Base-by-base conservation (phyloP, 1,140 invertebrate genomes). In the Drosophila arawakana region DNA sequence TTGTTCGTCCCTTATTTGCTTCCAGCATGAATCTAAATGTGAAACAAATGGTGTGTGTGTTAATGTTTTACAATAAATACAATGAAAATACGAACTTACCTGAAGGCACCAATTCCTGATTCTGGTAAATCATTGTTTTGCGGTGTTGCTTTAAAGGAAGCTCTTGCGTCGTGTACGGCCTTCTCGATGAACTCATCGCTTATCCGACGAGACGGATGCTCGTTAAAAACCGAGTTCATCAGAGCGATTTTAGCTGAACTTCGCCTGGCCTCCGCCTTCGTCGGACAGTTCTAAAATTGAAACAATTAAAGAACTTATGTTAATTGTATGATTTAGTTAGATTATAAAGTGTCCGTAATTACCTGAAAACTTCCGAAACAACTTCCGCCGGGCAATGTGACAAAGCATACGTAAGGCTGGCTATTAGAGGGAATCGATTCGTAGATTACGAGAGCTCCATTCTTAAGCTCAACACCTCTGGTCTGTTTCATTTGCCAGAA, bases 401-500 rank as follows among this genome's bases (percentile, higher is more conserved):
- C 98, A 81, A 98, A 98, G 93, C 98, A 98, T 30, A 98, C 96
- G 90, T 98, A 98, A 8, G 98, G 98, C 57, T 97, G 97, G 83
- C 95, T 95, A 37, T 96, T 95, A 13, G 97, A 96, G 35, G 97
- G 97, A 55, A 98, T 97, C 1, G 97, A 98, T 93, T 98, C 97
- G 92, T 98, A 99, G 86, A 98, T 98, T 63, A 99, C 97, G 72
- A 98, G 94, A 4, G 97, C 97, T 25, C 97, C 97, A 89, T 97
- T 98, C 82, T 97, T 95, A 35, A 98, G 93, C 84, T 98, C 97
- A 6, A 96, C 96, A n/a, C 97, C 95, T 76, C 97, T 93, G 35
- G 96, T 95, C 84, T 97, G 96, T 93, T 99, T 98, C 97, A 98
- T 97, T 93, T 98, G 97, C 98, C 98, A 99, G 93, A 99, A 99